A percentile compares a stretch with the other conserved stretches of the same genome.
Evolutionary conservation across 2,888 invertebrate species (phyloP).

Genomic region (Chirona hameri): DNA sequence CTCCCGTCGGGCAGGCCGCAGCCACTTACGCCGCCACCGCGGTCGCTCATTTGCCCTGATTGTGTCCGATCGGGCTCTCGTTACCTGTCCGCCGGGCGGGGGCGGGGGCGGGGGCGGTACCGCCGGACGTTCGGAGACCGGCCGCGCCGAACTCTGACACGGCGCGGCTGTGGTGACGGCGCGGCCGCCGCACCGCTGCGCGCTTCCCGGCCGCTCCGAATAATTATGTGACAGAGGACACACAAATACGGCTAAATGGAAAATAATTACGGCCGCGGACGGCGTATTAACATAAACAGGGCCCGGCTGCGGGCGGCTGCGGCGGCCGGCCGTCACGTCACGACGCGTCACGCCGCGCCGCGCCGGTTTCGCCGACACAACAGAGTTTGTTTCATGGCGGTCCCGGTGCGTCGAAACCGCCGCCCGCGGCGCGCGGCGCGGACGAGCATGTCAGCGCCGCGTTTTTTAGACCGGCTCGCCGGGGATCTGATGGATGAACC

Average conservation of each 20-base stretch:
- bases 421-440: not conserved
- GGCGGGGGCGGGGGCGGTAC: conserved; percentile 1
- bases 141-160: not conserved
- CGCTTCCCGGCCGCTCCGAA: not conserved
- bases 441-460: not conserved
- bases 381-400: not conserved
- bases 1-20: not conserved
- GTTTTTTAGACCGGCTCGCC: not conserved
- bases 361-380: not conserved
- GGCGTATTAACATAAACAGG: conserved; percentile 25
- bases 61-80: not conserved
- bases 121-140: too few species aligned
- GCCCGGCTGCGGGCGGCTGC: not conserved
- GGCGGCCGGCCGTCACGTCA: not conserved
- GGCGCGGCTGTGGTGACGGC: not conserved
- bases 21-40: not conserved
- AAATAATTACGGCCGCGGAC: conserved; percentile 7
- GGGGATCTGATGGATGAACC: not conserved
- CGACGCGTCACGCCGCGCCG: not conserved
- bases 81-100: not conserved
- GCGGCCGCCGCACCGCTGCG: not conserved
- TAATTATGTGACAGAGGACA: conserved; percentile 28
- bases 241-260: conserved; percentile 29
- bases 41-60: not conserved
- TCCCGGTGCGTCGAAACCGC: not conserved